Percentiles rank a stretch among this genome's conserved stretches.
phyloP scores from a whole-genome alignment of 1,140 invertebrate genomes.

The Platorchestia sp. region DNA sequence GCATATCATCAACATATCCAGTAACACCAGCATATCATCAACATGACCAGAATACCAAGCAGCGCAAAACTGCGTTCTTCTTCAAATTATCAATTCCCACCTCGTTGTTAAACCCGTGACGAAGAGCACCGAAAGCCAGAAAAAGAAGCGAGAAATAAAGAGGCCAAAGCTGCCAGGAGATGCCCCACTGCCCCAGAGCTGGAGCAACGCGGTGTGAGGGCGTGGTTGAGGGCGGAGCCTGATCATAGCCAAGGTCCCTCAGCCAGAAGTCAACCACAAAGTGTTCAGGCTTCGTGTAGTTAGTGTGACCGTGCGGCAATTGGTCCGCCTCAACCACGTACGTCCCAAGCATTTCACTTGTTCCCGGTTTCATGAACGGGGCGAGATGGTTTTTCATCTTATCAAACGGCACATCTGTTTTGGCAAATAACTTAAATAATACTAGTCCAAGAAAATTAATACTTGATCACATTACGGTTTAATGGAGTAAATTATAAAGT shows the following conservation, averaged over 20 bases:
- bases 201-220: not conserved
- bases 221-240: not conserved
- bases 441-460: not conserved
- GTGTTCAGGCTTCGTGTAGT: not conserved
- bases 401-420: not conserved
- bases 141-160: not conserved
- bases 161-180: not conserved
- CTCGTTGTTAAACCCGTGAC: not conserved
- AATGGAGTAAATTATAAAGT: not conserved
- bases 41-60: not conserved
- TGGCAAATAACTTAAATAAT: not conserved
- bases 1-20: not conserved
- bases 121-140: not conserved
- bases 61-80: not conserved
- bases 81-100: not conserved
- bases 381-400: not conserved
- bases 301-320: not conserved
- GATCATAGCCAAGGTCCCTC: not conserved
- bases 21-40: not conserved
- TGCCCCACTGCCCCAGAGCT: not conserved
- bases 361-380: not conserved
- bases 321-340: not conserved
- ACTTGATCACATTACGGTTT: not conserved
- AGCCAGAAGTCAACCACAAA: slow-evolving; percentile 29
- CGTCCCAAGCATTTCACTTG: not conserved